Conservation (phyloP, 2,113 vertebrate genomes). For the Phaetusa simplex region DNA sequence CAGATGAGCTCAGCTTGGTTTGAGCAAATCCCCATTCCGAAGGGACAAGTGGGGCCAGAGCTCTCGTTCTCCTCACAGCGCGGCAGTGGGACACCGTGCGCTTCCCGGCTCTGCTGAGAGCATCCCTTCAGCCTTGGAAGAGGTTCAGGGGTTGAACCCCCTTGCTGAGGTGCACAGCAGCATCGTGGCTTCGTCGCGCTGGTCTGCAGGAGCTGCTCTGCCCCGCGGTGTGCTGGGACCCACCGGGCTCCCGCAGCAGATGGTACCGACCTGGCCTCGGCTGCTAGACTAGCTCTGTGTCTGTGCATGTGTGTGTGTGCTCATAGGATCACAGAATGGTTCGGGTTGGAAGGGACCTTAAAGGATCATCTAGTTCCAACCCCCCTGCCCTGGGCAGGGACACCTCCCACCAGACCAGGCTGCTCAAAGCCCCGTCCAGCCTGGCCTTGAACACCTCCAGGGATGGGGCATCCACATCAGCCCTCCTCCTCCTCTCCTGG, state of each 20-base stretch:
- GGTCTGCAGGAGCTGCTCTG: not conserved
- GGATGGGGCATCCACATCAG: not conserved
- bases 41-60: fast-evolving
- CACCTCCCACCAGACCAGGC: not conserved
- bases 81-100: fast-evolving
- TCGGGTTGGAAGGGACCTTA: not conserved
- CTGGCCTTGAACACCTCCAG: not conserved
- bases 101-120: fast-evolving
- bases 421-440: not conserved
- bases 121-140: not conserved
- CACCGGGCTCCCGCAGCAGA: fast-evolving
- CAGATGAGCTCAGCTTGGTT: not conserved
- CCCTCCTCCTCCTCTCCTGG: not conserved
- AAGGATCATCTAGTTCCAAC: not conserved
- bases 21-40: not conserved
- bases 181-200: fast-evolving
- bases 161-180: not conserved
- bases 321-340: not conserved
- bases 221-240: fast-evolving
- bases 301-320: not conserved
- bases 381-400: not conserved
- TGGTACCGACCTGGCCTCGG: not conserved
- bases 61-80: fast-evolving
- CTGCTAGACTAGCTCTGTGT: not conserved
- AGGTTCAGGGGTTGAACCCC: not conserved